phyloP scores from a whole-genome alignment of 2,888 invertebrate species.

The Drosophila infuscata region DNA sequence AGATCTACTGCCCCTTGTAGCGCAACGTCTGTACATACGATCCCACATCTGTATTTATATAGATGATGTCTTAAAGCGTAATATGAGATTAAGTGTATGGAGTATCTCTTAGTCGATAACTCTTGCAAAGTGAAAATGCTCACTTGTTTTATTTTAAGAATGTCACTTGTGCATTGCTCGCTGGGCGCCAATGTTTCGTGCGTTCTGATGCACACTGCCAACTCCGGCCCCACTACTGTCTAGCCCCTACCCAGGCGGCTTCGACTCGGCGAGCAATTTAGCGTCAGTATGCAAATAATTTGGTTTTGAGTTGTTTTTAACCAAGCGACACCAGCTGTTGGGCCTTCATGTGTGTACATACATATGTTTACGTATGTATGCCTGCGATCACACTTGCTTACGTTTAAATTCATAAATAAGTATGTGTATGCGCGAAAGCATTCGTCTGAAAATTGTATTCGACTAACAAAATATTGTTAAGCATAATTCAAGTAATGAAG shows the following conservation, averaged over 20 bases:
- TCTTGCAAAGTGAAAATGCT: conserved; percentile 2
- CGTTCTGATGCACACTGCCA: conserved; percentile 47
- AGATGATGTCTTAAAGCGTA: neutral
- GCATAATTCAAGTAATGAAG: neutral
- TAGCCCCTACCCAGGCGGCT: conserved; percentile 47
- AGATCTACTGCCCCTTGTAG: neutral
- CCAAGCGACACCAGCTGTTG: conserved; percentile 75
- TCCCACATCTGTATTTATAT: neutral
- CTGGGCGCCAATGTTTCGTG: conserved; percentile 76
- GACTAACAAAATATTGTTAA: neutral
- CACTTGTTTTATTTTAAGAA: conserved; percentile 67
- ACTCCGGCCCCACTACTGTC: conserved; percentile 56
- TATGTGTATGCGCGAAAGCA: neutral
- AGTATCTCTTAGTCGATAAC: conserved; percentile 18
- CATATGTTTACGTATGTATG: neutral
- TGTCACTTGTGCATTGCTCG: conserved; percentile 62
- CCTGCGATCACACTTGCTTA: neutral
- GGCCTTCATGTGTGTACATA: conserved; percentile 10
- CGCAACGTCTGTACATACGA: neutral
- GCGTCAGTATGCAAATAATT: conserved; percentile 54
- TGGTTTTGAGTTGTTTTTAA: conserved; percentile 47
- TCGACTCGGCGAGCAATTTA: conserved; percentile 47
- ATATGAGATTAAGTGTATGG: neutral
- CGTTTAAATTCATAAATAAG: neutral
- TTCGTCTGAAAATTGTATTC: conserved; percentile 7